A percentile compares a stretch with the other conserved stretches of the same genome.
These are phyloP conservation scores for Caenorhabditis remanei DNA, from an alignment of 1,140 invertebrate species.

Conservation along the genomic window DNA sequence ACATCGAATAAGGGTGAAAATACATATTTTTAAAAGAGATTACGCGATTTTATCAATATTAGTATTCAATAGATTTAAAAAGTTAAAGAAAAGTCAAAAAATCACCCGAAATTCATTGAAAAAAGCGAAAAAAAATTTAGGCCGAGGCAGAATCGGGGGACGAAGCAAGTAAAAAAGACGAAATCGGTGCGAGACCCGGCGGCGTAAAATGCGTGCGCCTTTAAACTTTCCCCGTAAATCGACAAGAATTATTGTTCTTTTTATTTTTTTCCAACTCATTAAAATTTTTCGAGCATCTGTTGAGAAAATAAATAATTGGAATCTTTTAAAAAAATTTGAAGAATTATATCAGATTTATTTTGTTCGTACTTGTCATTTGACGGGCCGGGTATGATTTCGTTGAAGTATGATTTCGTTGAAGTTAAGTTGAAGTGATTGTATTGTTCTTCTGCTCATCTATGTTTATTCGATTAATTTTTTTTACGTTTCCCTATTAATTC, in stretches of 20 bases:
- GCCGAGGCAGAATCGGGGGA: background rate
- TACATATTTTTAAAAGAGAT: too few relatives aligned
- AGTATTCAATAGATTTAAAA: background rate
- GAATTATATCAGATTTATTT: too few relatives aligned
- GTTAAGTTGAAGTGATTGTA: too few relatives aligned
- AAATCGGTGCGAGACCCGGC: constrained; percentile 12
- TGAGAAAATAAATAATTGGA: too few relatives aligned
- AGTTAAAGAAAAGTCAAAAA: background rate
- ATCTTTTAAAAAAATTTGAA: too few relatives aligned
- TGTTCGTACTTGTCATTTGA: too few relatives aligned
- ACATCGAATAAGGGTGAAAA: background rate
- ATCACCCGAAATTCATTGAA: background rate
- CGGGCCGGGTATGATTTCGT: too few relatives aligned
- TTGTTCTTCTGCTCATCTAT: background rate
- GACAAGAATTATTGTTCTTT: background rate
- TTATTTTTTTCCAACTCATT: background rate
- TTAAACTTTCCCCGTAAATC: constrained; percentile 9
- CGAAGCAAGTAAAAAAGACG: background rate
- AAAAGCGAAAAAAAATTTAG: constrained; percentile 44
- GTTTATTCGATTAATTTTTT: background rate
- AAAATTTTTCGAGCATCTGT: background rate
- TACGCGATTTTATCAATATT: background rate
- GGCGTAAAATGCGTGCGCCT: background rate
- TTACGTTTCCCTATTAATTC: background rate
- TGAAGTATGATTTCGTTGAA: too few relatives aligned